Base-by-base conservation (phyloP, 2,888 invertebrate genomes). In the Mongoloraphidia duomilia region DNA sequence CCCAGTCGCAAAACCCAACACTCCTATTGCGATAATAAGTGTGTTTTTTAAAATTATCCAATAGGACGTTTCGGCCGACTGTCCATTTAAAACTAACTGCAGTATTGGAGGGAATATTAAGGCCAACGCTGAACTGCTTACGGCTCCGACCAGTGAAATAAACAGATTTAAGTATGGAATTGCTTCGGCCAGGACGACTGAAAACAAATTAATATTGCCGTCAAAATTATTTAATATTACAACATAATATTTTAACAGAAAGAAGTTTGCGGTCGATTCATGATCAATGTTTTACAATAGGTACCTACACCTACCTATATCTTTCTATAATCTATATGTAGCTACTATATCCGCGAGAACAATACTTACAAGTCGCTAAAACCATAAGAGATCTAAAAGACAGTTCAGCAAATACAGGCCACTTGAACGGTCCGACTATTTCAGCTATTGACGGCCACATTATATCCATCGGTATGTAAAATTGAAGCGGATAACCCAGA, bases 391-490 rank as follows among this genome's bases (percentile, higher is more conserved):
- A 76, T 50, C 93, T 75, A 61, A 86, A 86, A 6, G 73, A 59
- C 26, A 84, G 75, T 65, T 92, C 90, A 13, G 76, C 74, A 34
- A 73, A 58, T 0, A 79, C 67, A 0, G 79, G 79, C 58, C 72
- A 73, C 43, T 72, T 71, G 53, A 75, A 71, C 36, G 74, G 69
- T 8, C 76, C 79, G 44, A 75, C 71, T 56, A 71, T 67, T 46
- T 69, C 65, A 47, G 67, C 64, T 34, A 87, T 66, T 35, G 69
- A 65, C 0, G 94, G 91, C 86, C 89, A 91, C 58, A 92, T 82
- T 51, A 96, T 87, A 49, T 83, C 83, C 41, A 94, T 77, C 0
- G 96, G 92, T 39, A 97, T 94, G 67, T 94, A 96, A 64, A 97
- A 87, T 71, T 96, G 96, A 14, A 97, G 75, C 0, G 93, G 86